Evolutionary conservation across 2,888 invertebrate species (phyloP).

Genomic region (Osmoderma eremita): DNA sequence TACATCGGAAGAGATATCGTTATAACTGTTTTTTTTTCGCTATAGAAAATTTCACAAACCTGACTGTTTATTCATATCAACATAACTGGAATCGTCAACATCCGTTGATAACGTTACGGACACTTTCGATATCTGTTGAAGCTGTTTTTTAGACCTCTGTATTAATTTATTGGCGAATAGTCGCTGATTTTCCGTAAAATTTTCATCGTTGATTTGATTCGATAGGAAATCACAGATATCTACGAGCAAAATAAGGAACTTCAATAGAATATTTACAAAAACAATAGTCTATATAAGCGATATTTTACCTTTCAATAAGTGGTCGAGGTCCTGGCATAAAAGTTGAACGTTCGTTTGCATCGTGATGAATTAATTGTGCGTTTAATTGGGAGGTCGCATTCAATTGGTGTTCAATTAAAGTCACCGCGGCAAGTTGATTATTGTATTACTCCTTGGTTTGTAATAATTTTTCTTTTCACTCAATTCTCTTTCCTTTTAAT

Average conservation of each 20-base stretch:
- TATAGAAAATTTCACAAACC: slow-evolving; percentile 34
- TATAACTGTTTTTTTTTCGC: too few species aligned
- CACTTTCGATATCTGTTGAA: slow-evolving; percentile 33
- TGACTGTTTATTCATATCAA: slow-evolving; percentile 39
- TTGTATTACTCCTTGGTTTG: background rate
- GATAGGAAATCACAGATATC: slow-evolving; percentile 40
- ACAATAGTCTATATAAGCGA: background rate
- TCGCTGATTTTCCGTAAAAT: slow-evolving; percentile 29
- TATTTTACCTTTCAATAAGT: slow-evolving; percentile 29
- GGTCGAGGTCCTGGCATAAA: slow-evolving; percentile 29
- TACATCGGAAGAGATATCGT: too few species aligned
- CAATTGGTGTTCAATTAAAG: slow-evolving; percentile 32
- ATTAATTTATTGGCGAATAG: slow-evolving; percentile 35
- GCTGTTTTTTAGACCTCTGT: slow-evolving; percentile 38
- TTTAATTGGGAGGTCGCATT: slow-evolving; percentile 31
- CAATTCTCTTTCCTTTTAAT: background rate
- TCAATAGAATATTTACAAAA: background rate
- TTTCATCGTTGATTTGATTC: slow-evolving; percentile 28
- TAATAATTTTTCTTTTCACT: background rate
- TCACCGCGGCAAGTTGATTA: background rate
- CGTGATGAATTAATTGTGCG: background rate
- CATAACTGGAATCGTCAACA: slow-evolving; percentile 33
- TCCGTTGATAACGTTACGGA: slow-evolving; percentile 27
- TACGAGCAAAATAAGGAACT: slow-evolving; percentile 8
- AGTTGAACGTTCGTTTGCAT: slow-evolving; percentile 31